A percentile compares a stretch with the other conserved stretches of the same genome.
Conservation (phyloP, 2,888 invertebrate genomes). For the Aleiodes testaceus region DNA sequence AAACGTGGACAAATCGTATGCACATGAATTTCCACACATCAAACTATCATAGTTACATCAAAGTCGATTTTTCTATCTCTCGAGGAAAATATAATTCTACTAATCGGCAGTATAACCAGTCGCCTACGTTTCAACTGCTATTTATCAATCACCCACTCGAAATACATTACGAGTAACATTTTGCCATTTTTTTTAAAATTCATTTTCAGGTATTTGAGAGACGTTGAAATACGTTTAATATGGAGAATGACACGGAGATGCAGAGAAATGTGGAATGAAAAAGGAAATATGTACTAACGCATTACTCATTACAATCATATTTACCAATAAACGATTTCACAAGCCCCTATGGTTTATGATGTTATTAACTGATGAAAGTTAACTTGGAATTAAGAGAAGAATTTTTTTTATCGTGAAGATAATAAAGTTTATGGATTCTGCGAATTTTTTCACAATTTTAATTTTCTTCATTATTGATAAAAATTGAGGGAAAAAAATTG, state of each 20-base stretch:
- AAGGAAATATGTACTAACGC: neutral
- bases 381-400: too few relatives aligned
- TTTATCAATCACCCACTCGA: conserved; percentile 59
- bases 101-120: conserved; percentile 51
- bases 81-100: conserved; percentile 49
- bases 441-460: neutral
- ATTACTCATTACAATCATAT: too few relatives aligned
- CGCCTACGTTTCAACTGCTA: conserved; percentile 49
- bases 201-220: conserved; percentile 38
- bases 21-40: conserved; percentile 17
- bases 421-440: too few relatives aligned
- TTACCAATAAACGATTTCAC: too few relatives aligned
- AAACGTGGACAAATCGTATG: conserved; percentile 10
- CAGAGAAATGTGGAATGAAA: conserved; percentile 30
- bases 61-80: conserved; percentile 14
- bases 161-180: conserved; percentile 45
- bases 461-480: too few relatives aligned
- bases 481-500: neutral
- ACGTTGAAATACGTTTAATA: conserved; percentile 47
- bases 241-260: conserved; percentile 35
- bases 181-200: neutral
- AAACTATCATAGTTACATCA: conserved; percentile 13
- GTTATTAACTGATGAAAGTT: too few relatives aligned
- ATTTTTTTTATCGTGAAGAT: too few relatives aligned
- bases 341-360: too few relatives aligned